Base-by-base conservation (phyloP, 1,140 invertebrate genomes). In the Diachasmimorpha longicaudata region DNA sequence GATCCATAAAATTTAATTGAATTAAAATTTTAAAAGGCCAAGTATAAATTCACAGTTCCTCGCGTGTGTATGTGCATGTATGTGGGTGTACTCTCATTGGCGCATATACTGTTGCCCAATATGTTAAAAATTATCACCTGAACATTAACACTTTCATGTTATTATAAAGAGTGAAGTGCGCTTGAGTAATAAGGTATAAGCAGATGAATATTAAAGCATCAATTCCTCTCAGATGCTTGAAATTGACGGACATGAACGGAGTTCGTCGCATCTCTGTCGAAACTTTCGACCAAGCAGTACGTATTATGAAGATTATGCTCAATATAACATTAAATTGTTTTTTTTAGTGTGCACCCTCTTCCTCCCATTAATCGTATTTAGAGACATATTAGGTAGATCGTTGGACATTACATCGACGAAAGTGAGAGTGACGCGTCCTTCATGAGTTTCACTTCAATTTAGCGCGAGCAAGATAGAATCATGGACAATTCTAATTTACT, bases 211-310 rank as follows among this genome's bases (percentile, higher is more conserved):
- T 52, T 52, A 6, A 52, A 42, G 13, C 11, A 31, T 6, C 31
- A 31, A 31, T 31, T 31, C 2, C 31, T 31, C 31, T 31, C 31
- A 6, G 31, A 31, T 31, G 44, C 44, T 46, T n/a, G n/a, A 46
- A 46, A 58, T 31, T 23, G 39, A 16, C 39, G 52, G 52, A 73
- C 42, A 73, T 73, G 71, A 73, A 73, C 39, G 71, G 71, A 66
- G 71, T 42, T 19, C 36, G 71, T 5, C 55, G 52, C 23, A 5
- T 36, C 16, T 63, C 52, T 19, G 52, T 73, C 37, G 71, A 73
- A 42, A 21, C 31, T 58, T 55, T 72, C 70, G 46, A 72, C 48
- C 44, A 42, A 14, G 11, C 31, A 14, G 55, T 73, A 63, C 14
- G 42, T 70, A 63, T 63, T 10, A 42, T 42, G 4, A 13, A 42